Evolutionary conservation across 2,888 invertebrate genomes (phyloP), one percentile per base, ranked within the genome.

Genomic region (Myopa testacea): DNA sequence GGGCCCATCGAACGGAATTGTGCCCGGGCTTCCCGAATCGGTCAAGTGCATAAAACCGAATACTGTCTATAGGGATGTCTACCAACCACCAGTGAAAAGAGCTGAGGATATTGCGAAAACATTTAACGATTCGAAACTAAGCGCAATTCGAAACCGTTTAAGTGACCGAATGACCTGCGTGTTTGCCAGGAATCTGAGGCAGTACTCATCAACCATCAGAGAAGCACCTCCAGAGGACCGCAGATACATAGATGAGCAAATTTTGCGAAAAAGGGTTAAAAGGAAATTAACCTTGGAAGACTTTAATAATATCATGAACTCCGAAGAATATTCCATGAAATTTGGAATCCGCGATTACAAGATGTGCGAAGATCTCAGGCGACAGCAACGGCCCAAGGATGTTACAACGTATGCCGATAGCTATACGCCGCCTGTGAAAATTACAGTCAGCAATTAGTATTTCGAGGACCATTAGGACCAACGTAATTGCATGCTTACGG

Each of bases 261-360:
- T 69, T 45, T 19, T 65, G 14, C 10, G 38, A 65, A 34, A 38
- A 38, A 8, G 65, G 4, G 37, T 38, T 10, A 6, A 55, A 26
- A 19, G 5, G 52, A 5, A 19, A 37, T 4, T 4, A 4, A 55
- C 12, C 4, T 5, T 37, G 7, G 75, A 68, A n/a, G 52, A 45
- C 45, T 26, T 26, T 2, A 26, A 55, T 14, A 40, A 75, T n/a
- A 38, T 16, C 2, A 58, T 69, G 58, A n/a, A 50, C 34, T 19
- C 38, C 45, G 68, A 75, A 34, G 68, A 40, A 1, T 58, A 58
- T 58, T 10, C 5, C 38, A 67, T 50, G 4, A 67, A 40, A 7
- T 67, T 26, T n/a, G 75, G 75, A 14, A 2, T 65, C 7, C 3
- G 16, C 74, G 52, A 16, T 8, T 75, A 37, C 45, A 75, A 69